phyloP scores from a whole-genome alignment of 1,140 invertebrate genomes.

The Druon quercuslanigerum region DNA sequence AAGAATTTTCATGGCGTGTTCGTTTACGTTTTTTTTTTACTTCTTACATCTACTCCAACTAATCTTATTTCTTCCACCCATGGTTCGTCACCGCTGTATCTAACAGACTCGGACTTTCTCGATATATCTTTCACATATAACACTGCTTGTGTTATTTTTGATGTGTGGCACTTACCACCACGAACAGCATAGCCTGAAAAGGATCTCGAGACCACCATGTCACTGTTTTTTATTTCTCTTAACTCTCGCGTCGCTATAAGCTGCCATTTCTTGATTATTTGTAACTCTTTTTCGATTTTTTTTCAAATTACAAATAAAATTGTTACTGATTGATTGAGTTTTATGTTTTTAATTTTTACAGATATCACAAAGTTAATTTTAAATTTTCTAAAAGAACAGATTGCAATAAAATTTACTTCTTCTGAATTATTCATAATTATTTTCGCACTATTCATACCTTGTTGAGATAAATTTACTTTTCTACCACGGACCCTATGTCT shows the following conservation, averaged over 20 bases:
- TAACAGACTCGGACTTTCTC: background rate
- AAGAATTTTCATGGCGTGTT: background rate
- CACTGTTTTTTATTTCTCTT: background rate
- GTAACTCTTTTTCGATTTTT: background rate
- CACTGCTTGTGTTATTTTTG: background rate
- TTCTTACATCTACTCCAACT: background rate
- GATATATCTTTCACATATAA: background rate
- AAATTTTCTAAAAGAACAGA: no score
- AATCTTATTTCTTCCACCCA: background rate
- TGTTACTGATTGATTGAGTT: background rate
- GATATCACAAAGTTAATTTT: no score
- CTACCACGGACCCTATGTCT: no score
- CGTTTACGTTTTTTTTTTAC: background rate
- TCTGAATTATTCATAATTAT: no score
- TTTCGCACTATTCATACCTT: no score
- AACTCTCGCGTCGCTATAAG: constrained; percentile 1
- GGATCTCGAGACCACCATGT: constrained; percentile 4
- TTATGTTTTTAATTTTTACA: no score
- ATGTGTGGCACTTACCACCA: background rate
- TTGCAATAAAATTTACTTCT: no score
- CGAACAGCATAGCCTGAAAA: background rate
- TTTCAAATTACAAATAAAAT: background rate
- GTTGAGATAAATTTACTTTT: no score
- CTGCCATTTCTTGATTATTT: no score
- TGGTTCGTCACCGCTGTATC: no score